Percentiles rank a stretch among this genome's conserved stretches.
These are phyloP conservation scores for Ichneumoninae sp. DNA, from an alignment of 2,888 invertebrate genomes.

Conservation along the genomic window DNA sequence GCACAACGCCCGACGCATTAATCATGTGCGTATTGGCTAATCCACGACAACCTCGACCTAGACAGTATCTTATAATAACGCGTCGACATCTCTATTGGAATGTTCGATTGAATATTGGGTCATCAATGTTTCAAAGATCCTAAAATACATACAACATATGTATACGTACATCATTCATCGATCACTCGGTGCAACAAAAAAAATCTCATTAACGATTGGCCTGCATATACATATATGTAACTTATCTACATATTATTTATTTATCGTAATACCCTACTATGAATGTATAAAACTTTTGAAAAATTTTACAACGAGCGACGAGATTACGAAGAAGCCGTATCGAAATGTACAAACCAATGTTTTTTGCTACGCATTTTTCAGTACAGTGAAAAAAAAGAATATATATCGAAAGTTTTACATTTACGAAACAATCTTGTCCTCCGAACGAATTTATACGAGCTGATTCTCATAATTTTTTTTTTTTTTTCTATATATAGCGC, in stretches of 20 bases:
- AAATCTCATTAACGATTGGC: constrained; percentile 63
- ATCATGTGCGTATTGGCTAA: constrained; percentile 53
- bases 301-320: constrained; percentile 54
- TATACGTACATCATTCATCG: constrained; percentile 45
- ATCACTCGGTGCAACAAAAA: constrained; percentile 53
- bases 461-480: constrained; percentile 23
- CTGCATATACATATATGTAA: constrained; percentile 48
- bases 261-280: constrained; percentile 63
- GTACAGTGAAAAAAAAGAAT: constrained; percentile 33
- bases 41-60: constrained; percentile 63
- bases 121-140: constrained; percentile 56
- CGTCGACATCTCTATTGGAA: constrained; percentile 48
- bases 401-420: constrained; percentile 38
- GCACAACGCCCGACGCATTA: constrained; percentile 45
- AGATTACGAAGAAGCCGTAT: constrained; percentile 16
- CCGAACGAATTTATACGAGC: constrained; percentile 52
- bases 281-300: constrained; percentile 54
- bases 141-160: constrained; percentile 57
- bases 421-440: constrained; percentile 44
- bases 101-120: constrained; percentile 56
- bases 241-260: constrained; percentile 64
- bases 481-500: constrained; percentile 48
- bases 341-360: constrained; percentile 42
- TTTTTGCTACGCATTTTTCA: constrained; percentile 43
- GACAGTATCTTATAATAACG: constrained; percentile 50